Base-by-base conservation (phyloP, 2,113 vertebrate species). In the Crotophaga sulcirostris region DNA sequence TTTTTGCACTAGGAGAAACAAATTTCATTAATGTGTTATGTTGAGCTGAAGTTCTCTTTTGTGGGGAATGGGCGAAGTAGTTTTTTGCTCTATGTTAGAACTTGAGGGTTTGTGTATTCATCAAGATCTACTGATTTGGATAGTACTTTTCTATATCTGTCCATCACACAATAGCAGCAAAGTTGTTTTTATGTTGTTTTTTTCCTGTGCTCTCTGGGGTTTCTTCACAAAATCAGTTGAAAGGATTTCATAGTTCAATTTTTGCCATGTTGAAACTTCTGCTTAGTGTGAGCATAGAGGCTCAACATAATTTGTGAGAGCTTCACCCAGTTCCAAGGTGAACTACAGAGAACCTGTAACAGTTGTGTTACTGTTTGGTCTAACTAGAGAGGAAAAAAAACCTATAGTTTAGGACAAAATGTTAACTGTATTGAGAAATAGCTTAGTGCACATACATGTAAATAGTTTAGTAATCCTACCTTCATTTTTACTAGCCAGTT, bases 161-260 rank as follows among this genome's bases (percentile, higher is more conserved):
- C 36, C 13, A 10, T 80, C 0, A 0, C 36, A 76, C n/a, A 51
- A 1, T 38, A 93, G 36, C 31, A 63, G 28, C 33, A 12, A 51
- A 47, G 19, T 40, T 82, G 26, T 21, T 74, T 19, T 19, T 49
- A 10, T 4, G 5, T 67, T 84, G 25, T 29, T 72, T 83, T 84
- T 81, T 23, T n/a, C 28, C 11, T 54, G 19, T 49, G 28, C 34
- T 62, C 17, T 66, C 36, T 47, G 45, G 45, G 19, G 3, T 78
- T 76, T 77, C 36, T 84, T 82, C 51, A 51, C 34, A 77, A 45
- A 77, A 63, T 44, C 36, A 23, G 15, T 49, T 42, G 10, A 47
- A 90, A 81, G 31, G 68, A 78, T 82, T 67, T 56, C 12, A 5
- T 10, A 29, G 19, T 10, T 83, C n/a, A 11, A 0, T 17, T 80